A percentile compares a stretch with the other conserved stretches of the same genome.
These are phyloP conservation scores for Morelia viridis DNA, from an alignment of 2,797 vertebrate species.

Conservation along the genomic window DNA sequence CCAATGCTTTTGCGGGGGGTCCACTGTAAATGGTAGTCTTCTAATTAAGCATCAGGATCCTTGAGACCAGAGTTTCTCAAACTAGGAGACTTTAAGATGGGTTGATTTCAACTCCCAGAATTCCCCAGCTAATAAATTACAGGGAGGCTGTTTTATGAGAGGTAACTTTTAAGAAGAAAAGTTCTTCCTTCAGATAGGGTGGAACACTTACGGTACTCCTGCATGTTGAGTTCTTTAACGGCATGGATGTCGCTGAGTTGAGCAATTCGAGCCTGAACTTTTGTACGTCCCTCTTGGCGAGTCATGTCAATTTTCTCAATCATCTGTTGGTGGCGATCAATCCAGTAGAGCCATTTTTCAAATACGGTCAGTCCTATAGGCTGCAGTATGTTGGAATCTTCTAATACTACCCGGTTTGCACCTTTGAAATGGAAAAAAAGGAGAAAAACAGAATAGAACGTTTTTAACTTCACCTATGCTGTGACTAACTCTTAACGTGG, in stretches of 20 bases:
- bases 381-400: slow-evolving; percentile 96
- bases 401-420: slow-evolving; percentile 91
- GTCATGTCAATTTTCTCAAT: slow-evolving; percentile 96
- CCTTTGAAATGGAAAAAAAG: slow-evolving; percentile 70
- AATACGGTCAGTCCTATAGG: slow-evolving; percentile 94
- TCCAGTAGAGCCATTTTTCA: slow-evolving; percentile 95
- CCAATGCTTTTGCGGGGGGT: background rate
- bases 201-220: slow-evolving; percentile 87
- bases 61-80: background rate
- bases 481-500: background rate
- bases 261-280: slow-evolving; percentile 94
- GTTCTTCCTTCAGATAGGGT: background rate
- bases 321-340: slow-evolving; percentile 98
- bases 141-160: background rate
- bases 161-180: too few relatives aligned
- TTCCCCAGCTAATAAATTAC: background rate
- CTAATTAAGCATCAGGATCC: background rate
- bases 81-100: background rate
- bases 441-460: background rate
- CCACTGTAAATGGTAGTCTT: background rate
- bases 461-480: background rate
- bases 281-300: slow-evolving; percentile 89
- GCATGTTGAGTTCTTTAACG: slow-evolving; percentile 87
- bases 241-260: slow-evolving; percentile 96
- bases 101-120: background rate